A percentile compares a stretch with the other conserved stretches of the same genome.
phyloP scores from a whole-genome alignment of 2,797 vertebrate genomes.

The Denticeps clupeoides region DNA sequence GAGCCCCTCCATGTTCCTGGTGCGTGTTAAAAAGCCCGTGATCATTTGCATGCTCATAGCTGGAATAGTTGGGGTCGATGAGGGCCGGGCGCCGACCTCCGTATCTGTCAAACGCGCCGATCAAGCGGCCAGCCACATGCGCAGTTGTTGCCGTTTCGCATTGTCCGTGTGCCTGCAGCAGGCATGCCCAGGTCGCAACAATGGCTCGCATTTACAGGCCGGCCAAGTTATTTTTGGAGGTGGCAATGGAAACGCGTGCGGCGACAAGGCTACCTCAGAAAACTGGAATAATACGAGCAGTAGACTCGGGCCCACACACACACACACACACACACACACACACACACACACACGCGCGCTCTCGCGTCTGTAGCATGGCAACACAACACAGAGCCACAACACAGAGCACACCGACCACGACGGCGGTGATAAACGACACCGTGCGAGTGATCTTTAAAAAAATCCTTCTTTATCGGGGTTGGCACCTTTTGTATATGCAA shows the following conservation, averaged over 20 bases:
- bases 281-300: not conserved
- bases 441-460: too few species aligned
- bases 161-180: not conserved
- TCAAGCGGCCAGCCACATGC: constrained; percentile 2
- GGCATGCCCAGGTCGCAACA: constrained; percentile 1
- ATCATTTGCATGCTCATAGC: too few species aligned
- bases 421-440: too few species aligned
- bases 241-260: constrained; percentile 5
- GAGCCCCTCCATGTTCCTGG: too few species aligned
- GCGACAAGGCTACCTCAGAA: not conserved
- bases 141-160: not conserved
- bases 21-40: too few species aligned
- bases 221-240: constrained; percentile 13
- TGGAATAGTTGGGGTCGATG: too few species aligned
- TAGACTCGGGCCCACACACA: not conserved
- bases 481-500: too few species aligned
- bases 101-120: not conserved
- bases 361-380: not conserved
- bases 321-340: not conserved
- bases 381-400: not conserved
- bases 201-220: constrained; percentile 2
- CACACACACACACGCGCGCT: not conserved
- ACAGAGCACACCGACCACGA: too few species aligned
- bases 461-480: too few species aligned
- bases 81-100: not conserved